These are phyloP conservation scores for Neogobius melanostomus DNA, from an alignment of 2,113 vertebrate genomes.

Conservation along the genomic window DNA sequence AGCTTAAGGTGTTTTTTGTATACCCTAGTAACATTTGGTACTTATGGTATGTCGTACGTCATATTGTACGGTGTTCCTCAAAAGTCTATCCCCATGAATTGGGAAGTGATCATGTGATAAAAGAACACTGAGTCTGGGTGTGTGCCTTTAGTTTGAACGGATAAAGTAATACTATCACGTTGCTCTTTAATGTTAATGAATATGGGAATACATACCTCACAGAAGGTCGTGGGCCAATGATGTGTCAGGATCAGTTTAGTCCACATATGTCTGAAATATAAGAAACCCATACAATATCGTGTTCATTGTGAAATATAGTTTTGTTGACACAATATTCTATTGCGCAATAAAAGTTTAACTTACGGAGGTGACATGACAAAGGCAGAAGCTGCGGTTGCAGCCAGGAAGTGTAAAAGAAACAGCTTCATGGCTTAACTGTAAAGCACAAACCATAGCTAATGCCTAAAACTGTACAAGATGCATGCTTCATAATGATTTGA, in stretches of 20 bases:
- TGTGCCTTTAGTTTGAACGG: no score
- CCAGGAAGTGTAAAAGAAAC: conserved; percentile 50
- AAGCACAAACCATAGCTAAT: conserved; percentile 5
- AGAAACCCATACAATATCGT: not conserved
- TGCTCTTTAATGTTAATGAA: not conserved
- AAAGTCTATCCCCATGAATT: no score
- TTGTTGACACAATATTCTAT: not conserved
- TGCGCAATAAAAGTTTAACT: conserved; percentile 20
- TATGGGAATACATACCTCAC: conserved; percentile 57
- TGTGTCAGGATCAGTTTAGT: conserved; percentile 78
- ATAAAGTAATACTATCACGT: no score
- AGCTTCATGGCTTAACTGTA: conserved; percentile 52
- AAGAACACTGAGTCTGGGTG: no score
- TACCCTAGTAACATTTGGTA: no score
- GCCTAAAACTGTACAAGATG: not conserved
- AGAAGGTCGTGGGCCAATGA: conserved; percentile 79
- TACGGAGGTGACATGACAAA: conserved; percentile 46
- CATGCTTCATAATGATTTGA: not conserved
- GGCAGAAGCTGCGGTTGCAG: conserved; percentile 40
- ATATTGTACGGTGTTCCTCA: no score
- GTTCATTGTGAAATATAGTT: not conserved
- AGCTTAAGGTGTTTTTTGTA: no score
- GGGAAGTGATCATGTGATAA: no score
- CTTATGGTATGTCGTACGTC: no score
- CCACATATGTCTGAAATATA: conserved; percentile 71